phyloP scores from a whole-genome alignment of 2,113 vertebrate species.

The Brienomyrus longianalis region DNA sequence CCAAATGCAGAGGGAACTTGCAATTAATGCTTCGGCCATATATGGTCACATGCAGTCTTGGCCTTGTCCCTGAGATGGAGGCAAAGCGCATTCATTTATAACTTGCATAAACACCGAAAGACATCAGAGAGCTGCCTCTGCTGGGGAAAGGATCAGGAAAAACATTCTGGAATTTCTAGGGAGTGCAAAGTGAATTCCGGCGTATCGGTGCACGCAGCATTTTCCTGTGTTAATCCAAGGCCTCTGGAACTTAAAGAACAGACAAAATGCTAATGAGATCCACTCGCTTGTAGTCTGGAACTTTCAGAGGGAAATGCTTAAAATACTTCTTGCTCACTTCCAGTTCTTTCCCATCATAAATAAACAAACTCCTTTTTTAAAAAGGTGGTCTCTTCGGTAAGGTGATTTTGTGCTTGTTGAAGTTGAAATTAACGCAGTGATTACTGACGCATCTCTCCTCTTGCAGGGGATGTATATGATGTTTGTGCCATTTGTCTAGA shows the following conservation, averaged over 20 bases:
- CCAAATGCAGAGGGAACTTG: neutral
- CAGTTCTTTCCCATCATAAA: neutral
- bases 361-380: neutral
- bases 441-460: neutral
- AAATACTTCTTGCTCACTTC: neutral
- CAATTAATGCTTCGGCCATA: slow-evolving; percentile 54
- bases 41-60: slow-evolving; percentile 60
- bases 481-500: slow-evolving; percentile 78
- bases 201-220: neutral
- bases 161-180: slow-evolving; percentile 4
- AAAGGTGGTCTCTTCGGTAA: neutral
- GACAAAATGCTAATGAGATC: neutral
- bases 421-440: neutral
- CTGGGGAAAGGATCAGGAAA: neutral
- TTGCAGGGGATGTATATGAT: slow-evolving; percentile 70
- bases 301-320: neutral
- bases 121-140: neutral
- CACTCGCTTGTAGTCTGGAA: neutral
- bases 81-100: slow-evolving; percentile 25
- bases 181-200: slow-evolving; percentile 2
- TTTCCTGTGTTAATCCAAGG: neutral
- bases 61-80: slow-evolving; percentile 38
- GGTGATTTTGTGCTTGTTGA: neutral
- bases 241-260: neutral
- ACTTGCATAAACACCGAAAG: slow-evolving; percentile 19